Evolutionary conservation across 2,113 vertebrate genomes (phyloP), one percentile per base, ranked within the genome.

Genomic region (Holacanthus passer): DNA sequence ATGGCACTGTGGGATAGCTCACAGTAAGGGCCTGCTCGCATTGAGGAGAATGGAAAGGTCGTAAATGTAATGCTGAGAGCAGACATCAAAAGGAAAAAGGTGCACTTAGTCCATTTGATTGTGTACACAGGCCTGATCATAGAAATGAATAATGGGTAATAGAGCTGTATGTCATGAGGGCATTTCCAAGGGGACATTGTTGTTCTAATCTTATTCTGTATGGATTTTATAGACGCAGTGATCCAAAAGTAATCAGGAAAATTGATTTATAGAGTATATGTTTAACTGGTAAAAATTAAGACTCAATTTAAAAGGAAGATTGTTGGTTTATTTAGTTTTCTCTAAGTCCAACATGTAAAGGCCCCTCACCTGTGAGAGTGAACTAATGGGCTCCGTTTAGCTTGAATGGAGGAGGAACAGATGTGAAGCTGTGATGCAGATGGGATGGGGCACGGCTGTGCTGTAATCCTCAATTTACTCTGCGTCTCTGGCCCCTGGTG

Each of bases 391-490:
- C 65, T 65, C 24, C 6, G 11, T 73, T 84, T 74, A 79, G 55
- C 43, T 39, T 41, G 62, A 73, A 73, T 62, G 50, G 62, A 63
- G 37, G 56, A 53, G 35, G 55, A 79, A 58, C 63, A 82, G 76
- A 69, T 81, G 76, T 73, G 79, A 47, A 39, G 66, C 52, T 32
- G 50, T 59, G 85, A 75, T 79, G 73, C 73, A 83, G 68, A 83
- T 83, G 73, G 76, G 32, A 83, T 48, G 52, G 63, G 50, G 58
- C 79, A 52, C 1, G 19, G 67, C 67, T 73, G 71, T 0, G 24
- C 50, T 67, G 53, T 60, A 60, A 73, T 81, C 73, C 80, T 81
- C 63, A 52, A 2, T 77, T 66, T 73, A 70, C 75, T 78, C 59
- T 60, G 43, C 7, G 22, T 82, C 60, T 73, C 48, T 37, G 53